phyloP scores from a whole-genome alignment of 2,888 invertebrate species.

The Palloptera scutellata region DNA sequence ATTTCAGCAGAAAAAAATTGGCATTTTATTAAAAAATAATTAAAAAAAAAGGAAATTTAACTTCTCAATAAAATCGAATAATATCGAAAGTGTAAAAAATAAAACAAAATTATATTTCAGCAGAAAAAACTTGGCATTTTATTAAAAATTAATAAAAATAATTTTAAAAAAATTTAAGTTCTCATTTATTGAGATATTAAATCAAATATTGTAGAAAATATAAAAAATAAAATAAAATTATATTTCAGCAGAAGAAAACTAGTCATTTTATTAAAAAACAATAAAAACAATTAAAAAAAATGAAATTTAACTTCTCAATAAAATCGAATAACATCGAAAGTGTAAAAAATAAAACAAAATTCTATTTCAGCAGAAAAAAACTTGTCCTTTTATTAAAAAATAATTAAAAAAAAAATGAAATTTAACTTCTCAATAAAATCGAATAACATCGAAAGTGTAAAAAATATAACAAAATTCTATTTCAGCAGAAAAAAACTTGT shows the following conservation, averaged over 20 bases:
- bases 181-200: background rate
- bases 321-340: slow-evolving; percentile 13
- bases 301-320: slow-evolving; percentile 22
- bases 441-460: slow-evolving; percentile 19
- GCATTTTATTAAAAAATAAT: slow-evolving; percentile 17
- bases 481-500: slow-evolving; percentile 1
- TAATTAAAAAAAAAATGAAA: slow-evolving; percentile 22
- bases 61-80: slow-evolving; percentile 10
- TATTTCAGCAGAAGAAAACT: slow-evolving; percentile 15
- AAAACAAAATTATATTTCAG: background rate
- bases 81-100: slow-evolving; percentile 5
- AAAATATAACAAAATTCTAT: background rate
- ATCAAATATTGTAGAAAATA: background rate
- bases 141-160: no score
- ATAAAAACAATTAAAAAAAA: slow-evolving; percentile 32
- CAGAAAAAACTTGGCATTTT: background rate
- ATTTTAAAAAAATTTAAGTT: background rate
- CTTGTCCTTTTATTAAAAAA: slow-evolving; percentile 10
- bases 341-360: slow-evolving; percentile 5
- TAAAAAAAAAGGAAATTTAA: slow-evolving; percentile 35
- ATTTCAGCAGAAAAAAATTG: slow-evolving; percentile 16
- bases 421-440: background rate
- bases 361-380: slow-evolving; percentile 4
- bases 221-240: slow-evolving; percentile 16
- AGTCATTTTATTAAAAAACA: slow-evolving; percentile 15